A percentile compares a stretch with the other conserved stretches of the same genome.
These are phyloP conservation scores for Nipponacmea schrenckii DNA, from an alignment of 2,888 invertebrate genomes.

Conservation along the genomic window DNA sequence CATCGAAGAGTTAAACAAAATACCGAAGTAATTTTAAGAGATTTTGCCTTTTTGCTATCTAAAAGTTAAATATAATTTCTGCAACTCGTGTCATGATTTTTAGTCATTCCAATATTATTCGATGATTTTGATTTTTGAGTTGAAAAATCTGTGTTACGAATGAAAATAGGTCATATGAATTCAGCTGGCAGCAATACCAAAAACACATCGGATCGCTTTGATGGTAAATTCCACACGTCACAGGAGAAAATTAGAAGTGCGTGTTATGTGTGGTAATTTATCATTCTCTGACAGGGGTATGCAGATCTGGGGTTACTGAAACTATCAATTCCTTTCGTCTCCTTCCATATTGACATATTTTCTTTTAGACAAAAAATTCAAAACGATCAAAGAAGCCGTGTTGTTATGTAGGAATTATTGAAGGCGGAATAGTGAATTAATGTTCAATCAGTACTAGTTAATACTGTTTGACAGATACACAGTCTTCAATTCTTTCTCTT, in stretches of 20 bases:
- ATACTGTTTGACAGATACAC: no score
- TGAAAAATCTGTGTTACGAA: neutral
- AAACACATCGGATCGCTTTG: conserved; percentile 1
- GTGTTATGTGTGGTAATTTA: conserved; percentile 6
- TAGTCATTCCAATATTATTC: no score
- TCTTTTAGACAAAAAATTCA: neutral
- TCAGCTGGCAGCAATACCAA: conserved; percentile 6
- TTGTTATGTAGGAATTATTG: no score
- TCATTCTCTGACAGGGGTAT: conserved; percentile 6
- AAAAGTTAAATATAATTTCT: no score
- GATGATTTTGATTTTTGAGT: no score
- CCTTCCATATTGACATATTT: conserved; percentile 8
- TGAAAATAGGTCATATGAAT: neutral
- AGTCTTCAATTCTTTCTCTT: no score
- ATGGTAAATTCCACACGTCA: conserved; percentile 6
- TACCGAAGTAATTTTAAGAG: no score
- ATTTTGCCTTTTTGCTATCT: no score
- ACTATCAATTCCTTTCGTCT: conserved; percentile 8
- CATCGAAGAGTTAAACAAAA: no score
- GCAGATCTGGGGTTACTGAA: neutral
- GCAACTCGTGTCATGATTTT: no score
- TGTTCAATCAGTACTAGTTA: no score
- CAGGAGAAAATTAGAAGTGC: conserved; percentile 4
- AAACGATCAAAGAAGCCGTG: neutral
- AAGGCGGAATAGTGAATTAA: no score